A percentile compares a stretch with the other conserved stretches of the same genome.
Evolutionary conservation across 2,888 invertebrate genomes (phyloP).

Genomic region (Gymnosoma rotundatum): DNA sequence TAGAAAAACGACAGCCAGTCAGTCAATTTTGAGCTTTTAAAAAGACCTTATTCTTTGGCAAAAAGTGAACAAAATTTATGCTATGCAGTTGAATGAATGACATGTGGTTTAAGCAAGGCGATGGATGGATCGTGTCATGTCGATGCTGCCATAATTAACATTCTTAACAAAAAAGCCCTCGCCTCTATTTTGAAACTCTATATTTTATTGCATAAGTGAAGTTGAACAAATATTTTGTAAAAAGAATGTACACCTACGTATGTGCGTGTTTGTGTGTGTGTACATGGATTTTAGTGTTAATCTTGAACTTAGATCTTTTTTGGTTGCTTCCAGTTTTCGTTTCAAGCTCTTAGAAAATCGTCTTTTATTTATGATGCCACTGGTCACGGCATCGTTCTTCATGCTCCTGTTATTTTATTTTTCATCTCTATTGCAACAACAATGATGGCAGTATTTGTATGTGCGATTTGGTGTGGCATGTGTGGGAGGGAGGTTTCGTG

Average conservation of each 20-base stretch:
- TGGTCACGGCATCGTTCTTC: slow-evolving; percentile 59
- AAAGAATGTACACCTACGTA: neutral
- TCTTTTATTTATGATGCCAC: slow-evolving; percentile 51
- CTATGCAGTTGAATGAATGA: no score
- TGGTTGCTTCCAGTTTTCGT: slow-evolving; percentile 1
- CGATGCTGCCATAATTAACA: no score
- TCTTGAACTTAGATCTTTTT: neutral
- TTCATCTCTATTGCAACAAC: slow-evolving; percentile 23
- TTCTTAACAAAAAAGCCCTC: no score
- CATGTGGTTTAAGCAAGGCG: no score
- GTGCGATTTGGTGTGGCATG: neutral
- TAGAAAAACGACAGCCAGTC: no score
- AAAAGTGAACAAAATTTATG: no score
- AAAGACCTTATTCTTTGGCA: no score
- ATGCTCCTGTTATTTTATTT: neutral
- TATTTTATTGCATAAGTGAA: neutral
- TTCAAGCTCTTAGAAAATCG: slow-evolving; percentile 4
- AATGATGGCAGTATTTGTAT: neutral
- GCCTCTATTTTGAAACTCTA: neutral
- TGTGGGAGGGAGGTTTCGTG: slow-evolving; percentile 38
- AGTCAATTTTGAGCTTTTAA: no score
- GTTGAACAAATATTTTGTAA: neutral
- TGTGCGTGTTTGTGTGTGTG: no score
- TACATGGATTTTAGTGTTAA: neutral
- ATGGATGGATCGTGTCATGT: no score